phyloP scores from a whole-genome alignment of 2,113 vertebrate species.

The Xenus cinereus region DNA sequence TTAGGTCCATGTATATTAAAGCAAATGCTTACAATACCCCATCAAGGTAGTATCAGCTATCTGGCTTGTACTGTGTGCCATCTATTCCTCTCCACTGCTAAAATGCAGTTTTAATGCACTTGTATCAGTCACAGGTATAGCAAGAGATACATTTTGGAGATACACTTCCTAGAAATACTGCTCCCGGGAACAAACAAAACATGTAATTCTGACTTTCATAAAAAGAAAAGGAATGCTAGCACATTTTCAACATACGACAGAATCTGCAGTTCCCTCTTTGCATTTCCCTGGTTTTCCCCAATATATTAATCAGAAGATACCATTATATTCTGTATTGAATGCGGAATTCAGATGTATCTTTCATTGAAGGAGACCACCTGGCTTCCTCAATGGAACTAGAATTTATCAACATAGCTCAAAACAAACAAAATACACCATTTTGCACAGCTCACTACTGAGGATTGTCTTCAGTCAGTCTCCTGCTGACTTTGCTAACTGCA shows the following conservation, averaged over 20 bases:
- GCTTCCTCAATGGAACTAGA: background rate
- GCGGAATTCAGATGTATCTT: background rate
- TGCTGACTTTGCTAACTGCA: background rate
- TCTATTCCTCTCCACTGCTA: background rate
- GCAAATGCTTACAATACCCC: background rate
- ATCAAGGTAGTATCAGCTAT: background rate
- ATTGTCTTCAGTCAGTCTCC: background rate
- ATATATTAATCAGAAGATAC: background rate
- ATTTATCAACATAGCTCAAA: background rate
- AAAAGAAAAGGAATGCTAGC: background rate
- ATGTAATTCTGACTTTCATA: background rate
- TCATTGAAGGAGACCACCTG: background rate
- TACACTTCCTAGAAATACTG: background rate
- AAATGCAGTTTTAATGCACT: background rate
- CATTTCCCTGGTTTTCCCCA: background rate
- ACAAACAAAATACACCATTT: background rate
- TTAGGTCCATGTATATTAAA: background rate
- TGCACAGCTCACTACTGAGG: background rate
- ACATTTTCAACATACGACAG: background rate
- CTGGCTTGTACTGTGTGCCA: background rate
- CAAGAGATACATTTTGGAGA: background rate
- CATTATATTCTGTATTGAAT: background rate
- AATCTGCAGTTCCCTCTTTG: background rate
- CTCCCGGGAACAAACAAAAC: background rate
- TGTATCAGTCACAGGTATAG: background rate